phyloP scores from a whole-genome alignment of 2,113 vertebrate species.

The Sinocyclocheilus rhinocerous region DNA sequence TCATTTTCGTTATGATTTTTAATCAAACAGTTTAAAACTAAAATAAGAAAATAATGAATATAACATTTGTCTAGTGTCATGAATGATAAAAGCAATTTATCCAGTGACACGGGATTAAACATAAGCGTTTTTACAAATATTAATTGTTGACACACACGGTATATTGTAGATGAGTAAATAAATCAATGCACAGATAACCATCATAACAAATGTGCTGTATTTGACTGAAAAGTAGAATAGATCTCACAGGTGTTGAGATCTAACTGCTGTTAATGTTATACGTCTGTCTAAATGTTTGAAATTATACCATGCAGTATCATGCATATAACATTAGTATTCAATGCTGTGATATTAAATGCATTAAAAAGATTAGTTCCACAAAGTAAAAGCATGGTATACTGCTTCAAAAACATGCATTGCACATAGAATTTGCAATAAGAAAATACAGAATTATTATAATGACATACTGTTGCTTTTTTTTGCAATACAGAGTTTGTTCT shows the following conservation, averaged over 20 bases:
- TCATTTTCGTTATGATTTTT: background rate
- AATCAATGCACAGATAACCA: background rate
- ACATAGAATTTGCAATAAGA: background rate
- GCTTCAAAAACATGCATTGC: background rate
- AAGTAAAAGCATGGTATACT: background rate
- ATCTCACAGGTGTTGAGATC: background rate
- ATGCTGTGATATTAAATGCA: background rate
- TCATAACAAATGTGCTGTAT: constrained; percentile 1
- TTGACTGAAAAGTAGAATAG: background rate
- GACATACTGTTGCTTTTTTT: background rate
- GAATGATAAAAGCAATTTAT: background rate
- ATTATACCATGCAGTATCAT: background rate
- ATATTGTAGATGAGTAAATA: background rate
- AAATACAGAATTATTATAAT: background rate
- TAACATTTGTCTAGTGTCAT: background rate
- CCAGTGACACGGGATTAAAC: background rate
- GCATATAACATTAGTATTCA: background rate
- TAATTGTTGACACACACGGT: background rate
- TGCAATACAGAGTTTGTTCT: background rate
- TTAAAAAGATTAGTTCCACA: background rate
- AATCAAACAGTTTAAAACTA: background rate
- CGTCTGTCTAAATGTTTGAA: background rate
- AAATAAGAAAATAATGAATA: background rate
- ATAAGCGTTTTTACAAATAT: background rate
- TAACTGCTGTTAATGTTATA: background rate